Conservation (phyloP, 2,888 invertebrate species). For the Plebejus anna region DNA sequence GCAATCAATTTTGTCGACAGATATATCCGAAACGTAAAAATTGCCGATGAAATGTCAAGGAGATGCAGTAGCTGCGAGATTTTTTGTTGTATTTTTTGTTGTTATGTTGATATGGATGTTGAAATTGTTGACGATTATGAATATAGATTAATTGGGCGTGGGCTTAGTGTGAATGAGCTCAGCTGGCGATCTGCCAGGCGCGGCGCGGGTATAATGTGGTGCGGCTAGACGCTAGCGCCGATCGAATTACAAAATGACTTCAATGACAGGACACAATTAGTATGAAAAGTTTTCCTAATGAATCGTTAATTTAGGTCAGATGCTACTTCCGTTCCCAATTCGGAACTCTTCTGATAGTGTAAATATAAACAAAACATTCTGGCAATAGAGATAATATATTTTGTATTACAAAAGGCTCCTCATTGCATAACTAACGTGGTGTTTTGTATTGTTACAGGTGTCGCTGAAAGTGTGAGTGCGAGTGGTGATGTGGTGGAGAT, state of each 20-base stretch:
- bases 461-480: slow-evolving; percentile 65
- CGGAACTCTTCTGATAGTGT: neutral
- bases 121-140: neutral
- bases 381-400: too few species aligned
- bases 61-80: neutral
- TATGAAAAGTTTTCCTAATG: neutral
- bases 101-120: slow-evolving; percentile 32
- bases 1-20: neutral
- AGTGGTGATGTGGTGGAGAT: slow-evolving; percentile 67
- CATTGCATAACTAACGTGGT: slow-evolving; percentile 13
- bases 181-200: slow-evolving; percentile 68
- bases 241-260: slow-evolving; percentile 13
- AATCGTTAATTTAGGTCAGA: neutral
- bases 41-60: neutral
- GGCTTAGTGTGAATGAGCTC: slow-evolving; percentile 72
- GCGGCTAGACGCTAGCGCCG: slow-evolving; percentile 53
- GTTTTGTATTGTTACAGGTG: slow-evolving; percentile 65
- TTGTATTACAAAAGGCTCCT: neutral
- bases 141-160: slow-evolving; percentile 47
- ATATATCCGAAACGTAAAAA: neutral
- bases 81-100: neutral
- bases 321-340: neutral
- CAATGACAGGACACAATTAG: neutral
- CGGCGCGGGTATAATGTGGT: slow-evolving; percentile 51
- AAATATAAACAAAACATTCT: too few species aligned